phyloP scores from a whole-genome alignment of 2,888 invertebrate species.

The Lagria hirta region DNA sequence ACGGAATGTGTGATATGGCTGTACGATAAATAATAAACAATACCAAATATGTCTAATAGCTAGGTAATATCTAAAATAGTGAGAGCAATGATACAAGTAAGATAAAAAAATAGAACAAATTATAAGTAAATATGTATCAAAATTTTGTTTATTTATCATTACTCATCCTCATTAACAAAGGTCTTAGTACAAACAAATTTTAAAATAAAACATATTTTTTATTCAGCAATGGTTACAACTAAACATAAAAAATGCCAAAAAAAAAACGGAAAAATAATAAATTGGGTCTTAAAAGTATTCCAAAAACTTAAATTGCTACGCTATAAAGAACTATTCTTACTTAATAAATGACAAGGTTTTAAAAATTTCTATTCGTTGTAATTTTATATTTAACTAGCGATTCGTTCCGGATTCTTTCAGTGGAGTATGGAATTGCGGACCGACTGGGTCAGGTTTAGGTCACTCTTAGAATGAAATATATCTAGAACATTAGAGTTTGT shows the following conservation, averaged over 20 bases:
- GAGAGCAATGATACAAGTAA: too few relatives aligned
- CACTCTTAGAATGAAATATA: constrained; percentile 13
- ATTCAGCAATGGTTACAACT: constrained; percentile 9
- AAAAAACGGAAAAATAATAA: constrained; percentile 7
- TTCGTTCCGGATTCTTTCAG: constrained; percentile 3
- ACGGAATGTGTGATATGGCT: too few relatives aligned
- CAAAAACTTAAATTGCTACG: constrained; percentile 7
- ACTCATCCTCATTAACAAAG: constrained; percentile 8
- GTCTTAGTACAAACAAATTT: constrained; percentile 9
- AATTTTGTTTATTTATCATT: constrained; percentile 10
- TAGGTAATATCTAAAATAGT: too few relatives aligned
- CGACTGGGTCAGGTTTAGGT: constrained; percentile 9
- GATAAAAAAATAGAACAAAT: constrained; percentile 21
- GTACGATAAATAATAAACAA: too few relatives aligned
- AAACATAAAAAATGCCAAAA: constrained; percentile 6
- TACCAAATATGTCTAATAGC: too few relatives aligned
- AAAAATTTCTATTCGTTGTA: constrained; percentile 5
- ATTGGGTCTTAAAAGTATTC: constrained; percentile 6
- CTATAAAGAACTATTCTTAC: constrained; percentile 4
- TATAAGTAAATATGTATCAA: constrained; percentile 9
- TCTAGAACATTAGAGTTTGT: constrained; percentile 10
- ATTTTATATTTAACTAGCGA: constrained; percentile 6
- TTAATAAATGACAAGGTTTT: constrained; percentile 7
- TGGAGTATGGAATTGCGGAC: constrained; percentile 7
- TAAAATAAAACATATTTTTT: constrained; percentile 10